Base-by-base conservation (phyloP, 2,888 invertebrate species). In the Hirtodrosophila duncani region DNA sequence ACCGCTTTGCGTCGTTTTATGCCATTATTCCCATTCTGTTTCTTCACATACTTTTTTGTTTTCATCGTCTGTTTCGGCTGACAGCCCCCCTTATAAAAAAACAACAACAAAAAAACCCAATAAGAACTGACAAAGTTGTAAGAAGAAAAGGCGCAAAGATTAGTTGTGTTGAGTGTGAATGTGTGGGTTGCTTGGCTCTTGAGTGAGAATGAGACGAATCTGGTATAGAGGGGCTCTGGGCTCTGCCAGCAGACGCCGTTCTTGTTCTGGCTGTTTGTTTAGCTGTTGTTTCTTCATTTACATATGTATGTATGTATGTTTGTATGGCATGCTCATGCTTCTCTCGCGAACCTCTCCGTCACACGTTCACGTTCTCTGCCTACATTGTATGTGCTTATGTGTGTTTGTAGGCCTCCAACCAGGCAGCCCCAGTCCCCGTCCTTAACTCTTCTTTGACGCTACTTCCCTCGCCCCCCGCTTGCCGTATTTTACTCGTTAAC, bases 11-110 rank as follows among this genome's bases (percentile, higher is more conserved):
- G 21, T 41, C 51, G 51, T 51, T 45, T 21, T 23, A 33, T 23
- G 34, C 20, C 26, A 23, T 26, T 29, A 56, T 62, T 57, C 44
- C 53, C 51, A 61, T 70, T 65, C 59, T 68, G 58, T 57, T 64
- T 66, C 53, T 71, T 67, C 46, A 46, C 61, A 58, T 70, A 59
- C 63, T 67, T 75, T 72, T 72, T 79, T 72, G 72, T 72, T 72
- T 72, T 72, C 72, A 79, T 72, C 72, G 77, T 75, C 77, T 72
- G 70, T 53, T 51, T 58, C 38, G 45, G 46, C 38, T 53, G 23
- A 13, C n/a, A n/a, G n/a, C n/a, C n/a, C n/a, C n/a, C n/a, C n/a
- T 33, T 27, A n/a, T 30, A 42, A 36, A 39, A 39, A 43, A 62
- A 39, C 26, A 60, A 60, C 30, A 44, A 48, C 10, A 24, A 56